phyloP scores from a whole-genome alignment of 1,140 invertebrate species.

The Pectinophora gossypiella region DNA sequence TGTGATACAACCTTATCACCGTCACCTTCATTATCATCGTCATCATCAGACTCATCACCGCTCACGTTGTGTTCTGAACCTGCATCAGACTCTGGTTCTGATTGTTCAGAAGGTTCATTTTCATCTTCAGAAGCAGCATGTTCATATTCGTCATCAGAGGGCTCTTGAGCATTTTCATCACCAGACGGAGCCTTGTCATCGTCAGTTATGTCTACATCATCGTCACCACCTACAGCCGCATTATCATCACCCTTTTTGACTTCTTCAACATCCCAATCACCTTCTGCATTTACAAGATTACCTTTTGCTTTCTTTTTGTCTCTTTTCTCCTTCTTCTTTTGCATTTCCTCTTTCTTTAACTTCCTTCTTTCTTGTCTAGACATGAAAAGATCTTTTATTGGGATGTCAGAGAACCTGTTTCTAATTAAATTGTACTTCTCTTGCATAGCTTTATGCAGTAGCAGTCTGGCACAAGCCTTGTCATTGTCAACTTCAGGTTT shows the following conservation, averaged over 20 bases:
- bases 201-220: constrained; percentile 14
- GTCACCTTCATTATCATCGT: constrained; percentile 7
- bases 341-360: constrained; percentile 55
- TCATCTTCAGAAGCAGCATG: constrained; percentile 5
- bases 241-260: constrained; percentile 15
- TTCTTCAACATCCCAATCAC: constrained; percentile 50
- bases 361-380: constrained; percentile 58
- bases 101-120: not conserved
- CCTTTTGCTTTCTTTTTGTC: constrained; percentile 37
- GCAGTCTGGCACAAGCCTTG: constrained; percentile 56
- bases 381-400: constrained; percentile 63
- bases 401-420: constrained; percentile 47
- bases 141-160: constrained; percentile 4
- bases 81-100: not conserved
- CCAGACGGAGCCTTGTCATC: constrained; percentile 13
- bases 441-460: constrained; percentile 54
- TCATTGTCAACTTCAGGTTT: constrained; percentile 50
- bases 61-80: not conserved
- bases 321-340: constrained; percentile 49
- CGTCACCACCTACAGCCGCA: constrained; percentile 5
- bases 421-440: constrained; percentile 57
- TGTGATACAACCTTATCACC: constrained; percentile 6
- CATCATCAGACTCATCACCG: constrained; percentile 4
- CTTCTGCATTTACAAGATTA: constrained; percentile 33
- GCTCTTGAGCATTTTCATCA: constrained; percentile 14